Percentiles rank a stretch among this genome's conserved stretches.
These are phyloP conservation scores for Periphyllus acericola DNA, from an alignment of 2,888 invertebrate genomes.

Conservation along the genomic window DNA sequence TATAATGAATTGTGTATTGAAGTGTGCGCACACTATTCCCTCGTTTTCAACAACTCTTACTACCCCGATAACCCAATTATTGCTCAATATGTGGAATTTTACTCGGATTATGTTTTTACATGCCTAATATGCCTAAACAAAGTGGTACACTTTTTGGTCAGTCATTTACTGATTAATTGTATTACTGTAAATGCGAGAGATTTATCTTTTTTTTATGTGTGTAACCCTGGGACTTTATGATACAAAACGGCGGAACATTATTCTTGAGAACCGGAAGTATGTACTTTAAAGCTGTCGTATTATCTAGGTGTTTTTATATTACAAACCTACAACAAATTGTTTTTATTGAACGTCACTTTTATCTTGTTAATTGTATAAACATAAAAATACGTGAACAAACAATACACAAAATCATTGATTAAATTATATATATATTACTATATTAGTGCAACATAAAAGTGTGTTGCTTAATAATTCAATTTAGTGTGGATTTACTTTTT, in stretches of 20 bases:
- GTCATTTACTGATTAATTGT: not conserved
- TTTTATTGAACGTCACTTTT: conserved; percentile 1
- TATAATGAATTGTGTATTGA: conserved; percentile 9
- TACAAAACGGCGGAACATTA: conserved; percentile 4
- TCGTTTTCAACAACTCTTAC: conserved; percentile 11
- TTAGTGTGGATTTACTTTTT: not conserved
- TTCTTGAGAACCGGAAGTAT: conserved; percentile 29
- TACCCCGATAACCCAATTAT: conserved; percentile 50
- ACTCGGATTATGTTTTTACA: conserved; percentile 10
- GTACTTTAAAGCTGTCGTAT: not conserved
- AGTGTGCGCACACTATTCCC: not conserved
- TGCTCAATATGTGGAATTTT: conserved; percentile 20
- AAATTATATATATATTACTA: too few relatives aligned
- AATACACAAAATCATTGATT: not conserved
- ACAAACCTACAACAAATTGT: not conserved
- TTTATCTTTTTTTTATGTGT: not conserved
- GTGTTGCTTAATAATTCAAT: not conserved
- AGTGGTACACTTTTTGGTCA: not conserved
- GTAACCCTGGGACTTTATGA: not conserved
- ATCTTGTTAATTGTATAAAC: not conserved
- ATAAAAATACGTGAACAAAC: not conserved
- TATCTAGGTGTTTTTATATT: conserved; percentile 13
- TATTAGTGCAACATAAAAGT: too few relatives aligned
- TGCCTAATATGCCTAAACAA: not conserved
- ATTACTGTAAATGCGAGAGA: not conserved